These are phyloP conservation scores for Chalcis sispes DNA, from an alignment of 2,888 invertebrate genomes.

Conservation along the genomic window DNA sequence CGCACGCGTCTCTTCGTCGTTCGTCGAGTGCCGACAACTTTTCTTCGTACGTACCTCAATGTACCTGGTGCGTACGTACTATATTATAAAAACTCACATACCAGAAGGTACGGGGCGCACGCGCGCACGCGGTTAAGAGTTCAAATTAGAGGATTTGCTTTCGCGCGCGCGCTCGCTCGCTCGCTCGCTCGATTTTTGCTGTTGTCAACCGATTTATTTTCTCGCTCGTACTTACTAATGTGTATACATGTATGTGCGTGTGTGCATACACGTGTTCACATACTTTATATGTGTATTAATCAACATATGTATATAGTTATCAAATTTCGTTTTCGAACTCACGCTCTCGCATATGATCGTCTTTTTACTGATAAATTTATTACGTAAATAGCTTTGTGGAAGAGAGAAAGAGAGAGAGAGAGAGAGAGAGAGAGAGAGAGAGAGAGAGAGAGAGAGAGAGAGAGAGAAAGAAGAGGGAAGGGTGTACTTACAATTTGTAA, in stretches of 20 bases:
- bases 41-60: no score
- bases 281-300: no score
- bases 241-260: neutral
- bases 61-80: slow-evolving; percentile 45
- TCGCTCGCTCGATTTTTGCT: neutral
- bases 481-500: no score
- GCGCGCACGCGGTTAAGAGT: neutral
- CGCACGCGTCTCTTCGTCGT: slow-evolving; percentile 60
- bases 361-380: neutral
- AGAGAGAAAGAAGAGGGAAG: no score
- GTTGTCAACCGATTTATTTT: slow-evolving; percentile 11
- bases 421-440: no score
- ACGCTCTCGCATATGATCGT: no score
- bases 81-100: slow-evolving; percentile 47
- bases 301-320: no score
- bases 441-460: neutral
- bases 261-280: neutral
- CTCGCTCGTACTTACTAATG: neutral
- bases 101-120: neutral
- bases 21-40: slow-evolving; percentile 45
- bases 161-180: slow-evolving; percentile 1
- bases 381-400: neutral
- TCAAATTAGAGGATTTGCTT: slow-evolving; percentile 37
- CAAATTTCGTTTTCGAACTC: no score
- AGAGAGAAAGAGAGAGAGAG: no score